phyloP scores from a whole-genome alignment of 2,888 invertebrate genomes.

The Pedicia rivosa region DNA sequence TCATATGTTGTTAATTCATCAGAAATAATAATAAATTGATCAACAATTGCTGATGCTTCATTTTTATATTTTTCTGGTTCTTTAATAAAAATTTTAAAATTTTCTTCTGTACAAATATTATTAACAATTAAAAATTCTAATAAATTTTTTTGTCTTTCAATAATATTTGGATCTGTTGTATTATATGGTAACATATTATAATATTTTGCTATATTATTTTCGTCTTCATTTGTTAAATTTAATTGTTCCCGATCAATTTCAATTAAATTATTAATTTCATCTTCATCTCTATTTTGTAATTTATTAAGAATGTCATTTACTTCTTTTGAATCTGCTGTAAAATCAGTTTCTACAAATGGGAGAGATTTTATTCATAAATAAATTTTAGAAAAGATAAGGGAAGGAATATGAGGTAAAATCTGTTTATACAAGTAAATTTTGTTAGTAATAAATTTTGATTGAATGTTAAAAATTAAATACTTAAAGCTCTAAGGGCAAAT shows the following conservation, averaged over 20 bases:
- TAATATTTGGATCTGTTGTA: conserved; percentile 21
- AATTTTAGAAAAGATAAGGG: too few species aligned
- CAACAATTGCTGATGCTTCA: conserved; percentile 23
- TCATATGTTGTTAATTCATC: background rate
- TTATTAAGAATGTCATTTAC: conserved; percentile 25
- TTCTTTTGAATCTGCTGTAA: conserved; percentile 25
- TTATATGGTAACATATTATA: conserved; percentile 20
- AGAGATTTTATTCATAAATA: too few species aligned
- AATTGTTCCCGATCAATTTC: conserved; percentile 1
- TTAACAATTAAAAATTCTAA: conserved; percentile 26
- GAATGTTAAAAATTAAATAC: too few species aligned
- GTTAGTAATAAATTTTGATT: too few species aligned
- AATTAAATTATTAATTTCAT: background rate
- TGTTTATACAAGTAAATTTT: too few species aligned
- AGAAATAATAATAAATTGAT: conserved; percentile 9
- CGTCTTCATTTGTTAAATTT: background rate
- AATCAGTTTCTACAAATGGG: conserved; percentile 19
- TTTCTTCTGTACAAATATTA: conserved; percentile 26
- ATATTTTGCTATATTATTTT: conserved; percentile 1
- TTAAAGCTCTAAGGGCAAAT: too few species aligned
- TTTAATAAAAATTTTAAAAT: conserved; percentile 26
- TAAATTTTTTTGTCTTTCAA: conserved; percentile 24
- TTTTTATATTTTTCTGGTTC: conserved; percentile 27
- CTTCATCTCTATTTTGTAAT: conserved; percentile 10
- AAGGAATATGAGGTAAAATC: too few species aligned